Evolutionary conservation across 2,113 vertebrate species (phyloP), one percentile per base, ranked within the genome.

Genomic region (Hemiprocne comata): DNA sequence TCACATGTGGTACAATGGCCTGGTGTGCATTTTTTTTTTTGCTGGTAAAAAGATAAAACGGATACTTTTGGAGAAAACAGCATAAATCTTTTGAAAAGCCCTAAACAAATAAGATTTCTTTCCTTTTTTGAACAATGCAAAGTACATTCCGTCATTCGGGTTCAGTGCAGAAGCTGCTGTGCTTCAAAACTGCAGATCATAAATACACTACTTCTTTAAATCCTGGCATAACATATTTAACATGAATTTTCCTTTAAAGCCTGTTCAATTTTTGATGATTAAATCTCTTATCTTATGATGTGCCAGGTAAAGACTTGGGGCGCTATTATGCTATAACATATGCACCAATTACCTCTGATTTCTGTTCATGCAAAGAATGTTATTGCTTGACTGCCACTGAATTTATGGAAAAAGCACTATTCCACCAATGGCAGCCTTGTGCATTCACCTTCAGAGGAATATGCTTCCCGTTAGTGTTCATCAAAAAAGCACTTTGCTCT

Each of bases 401-500:
- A 96, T 97, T 97, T 93, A 90, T 91, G 79, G 94, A 89, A 93
- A 96, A 96, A 80, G 91, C 78, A 90, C 64, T 77, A 60, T 90
- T 87, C 67, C 54, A 60, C 90, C 90, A 81, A 3, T 54, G 87
- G 86, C 5, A 4, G 95, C 76, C 88, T 88, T 95, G 90, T 92
- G 93, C 90, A 62, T 69, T 94, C 95, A 96, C 90, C 92, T 96
- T 93, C 94, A 90, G 78, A 95, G 86, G 70, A 83, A 75, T 74
- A 87, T 2, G 10, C 85, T 93, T 97, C 95, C 93, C 90, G 72
- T 84, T 96, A 95, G 88, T 17, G 92, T 96, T 96, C 92, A 96
- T 96, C 92, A 96, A 87, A 97, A 95, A 94, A 85, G 70, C 70
- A 93, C 94, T 96, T 95, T 92, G 61, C 81, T 96, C 75, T 92